These are phyloP conservation scores for Diachrysia chrysitis DNA, from an alignment of 2,888 invertebrate species.

Conservation along the genomic window DNA sequence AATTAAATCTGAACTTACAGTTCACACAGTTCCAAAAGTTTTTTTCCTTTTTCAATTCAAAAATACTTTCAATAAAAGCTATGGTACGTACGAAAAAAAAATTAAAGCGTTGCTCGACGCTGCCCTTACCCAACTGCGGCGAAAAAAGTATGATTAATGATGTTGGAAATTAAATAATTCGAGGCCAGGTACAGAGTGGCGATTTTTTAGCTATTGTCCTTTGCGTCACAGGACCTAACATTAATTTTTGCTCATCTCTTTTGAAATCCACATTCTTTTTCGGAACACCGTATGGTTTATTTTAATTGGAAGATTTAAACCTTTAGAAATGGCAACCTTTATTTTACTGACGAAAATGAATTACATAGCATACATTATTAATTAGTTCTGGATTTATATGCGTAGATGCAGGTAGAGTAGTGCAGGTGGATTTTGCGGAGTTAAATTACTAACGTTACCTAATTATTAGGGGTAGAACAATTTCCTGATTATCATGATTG, in stretches of 20 bases:
- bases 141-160: slow-evolving; percentile 88
- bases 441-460: too few species aligned
- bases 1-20: slow-evolving; percentile 23
- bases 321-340: not conserved
- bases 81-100: slow-evolving; percentile 67
- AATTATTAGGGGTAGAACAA: too few species aligned
- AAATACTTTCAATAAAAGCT: slow-evolving; percentile 54
- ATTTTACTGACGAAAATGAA: not conserved
- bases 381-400: not conserved
- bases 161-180: slow-evolving; percentile 83
- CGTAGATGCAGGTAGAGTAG: too few species aligned
- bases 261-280: slow-evolving; percentile 21
- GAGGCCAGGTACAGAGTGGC: slow-evolving; percentile 75
- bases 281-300: not conserved
- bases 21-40: slow-evolving; percentile 19
- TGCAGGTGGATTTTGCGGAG: too few species aligned
- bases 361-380: not conserved
- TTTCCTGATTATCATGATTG: too few species aligned
- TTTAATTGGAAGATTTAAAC: not conserved
- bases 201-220: slow-evolving; percentile 75
- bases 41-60: slow-evolving; percentile 30
- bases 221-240: slow-evolving; percentile 23
- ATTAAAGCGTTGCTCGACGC: slow-evolving; percentile 79
- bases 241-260: slow-evolving; percentile 28
- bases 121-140: slow-evolving; percentile 73